Percentiles rank a stretch among this genome's conserved stretches.
Conservation (phyloP, 2,888 invertebrate genomes). For the Xanthorhoe designata region DNA sequence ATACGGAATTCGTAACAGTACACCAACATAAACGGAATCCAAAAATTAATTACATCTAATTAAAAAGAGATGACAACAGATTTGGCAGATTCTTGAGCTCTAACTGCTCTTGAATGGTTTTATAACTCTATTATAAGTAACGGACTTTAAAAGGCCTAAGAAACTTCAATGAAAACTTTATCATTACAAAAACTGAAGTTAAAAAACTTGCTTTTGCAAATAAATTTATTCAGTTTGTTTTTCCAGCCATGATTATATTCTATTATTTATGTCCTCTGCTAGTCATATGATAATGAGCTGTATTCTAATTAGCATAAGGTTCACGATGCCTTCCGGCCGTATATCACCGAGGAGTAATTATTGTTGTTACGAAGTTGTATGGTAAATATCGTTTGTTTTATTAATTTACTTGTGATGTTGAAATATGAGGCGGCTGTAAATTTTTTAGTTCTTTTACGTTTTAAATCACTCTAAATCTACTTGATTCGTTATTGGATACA, state of each 20-base stretch:
- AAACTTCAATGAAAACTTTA: no score
- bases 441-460: neutral
- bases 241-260: neutral
- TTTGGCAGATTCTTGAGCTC: no score
- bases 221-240: neutral
- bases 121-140: no score
- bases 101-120: no score
- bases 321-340: slow-evolving; percentile 28
- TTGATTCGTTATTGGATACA: no score
- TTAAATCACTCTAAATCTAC: no score
- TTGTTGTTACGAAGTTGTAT: slow-evolving; percentile 7
- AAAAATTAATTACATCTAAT: no score
- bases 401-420: slow-evolving; percentile 1
- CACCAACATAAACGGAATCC: no score
- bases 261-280: neutral
- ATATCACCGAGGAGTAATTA: slow-evolving; percentile 18
- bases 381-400: slow-evolving; percentile 17
- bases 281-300: slow-evolving; percentile 33
- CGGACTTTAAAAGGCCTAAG: no score
- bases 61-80: no score
- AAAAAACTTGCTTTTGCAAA: neutral
- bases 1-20: no score
- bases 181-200: neutral
- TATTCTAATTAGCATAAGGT: slow-evolving; percentile 32
- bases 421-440: slow-evolving; percentile 17